A percentile compares a stretch with the other conserved stretches of the same genome.
phyloP scores from a whole-genome alignment of 2,888 invertebrate genomes.

The Eledone cirrhosa region DNA sequence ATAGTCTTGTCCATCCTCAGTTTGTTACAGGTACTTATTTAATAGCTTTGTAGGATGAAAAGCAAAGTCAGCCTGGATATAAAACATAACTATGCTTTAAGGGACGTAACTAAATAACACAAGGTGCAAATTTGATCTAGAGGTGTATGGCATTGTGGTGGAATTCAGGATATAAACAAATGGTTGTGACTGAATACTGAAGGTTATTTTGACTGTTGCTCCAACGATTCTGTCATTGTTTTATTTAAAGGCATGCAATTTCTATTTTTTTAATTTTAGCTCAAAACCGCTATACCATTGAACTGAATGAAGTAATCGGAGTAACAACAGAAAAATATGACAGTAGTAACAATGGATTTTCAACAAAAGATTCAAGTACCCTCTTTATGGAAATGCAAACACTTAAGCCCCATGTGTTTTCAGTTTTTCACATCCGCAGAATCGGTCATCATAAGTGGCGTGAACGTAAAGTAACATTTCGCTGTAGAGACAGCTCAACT shows the following conservation, averaged over 20 bases:
- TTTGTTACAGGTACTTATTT: too few relatives aligned
- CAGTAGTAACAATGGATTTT: constrained; percentile 3
- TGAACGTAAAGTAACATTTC: constrained; percentile 53
- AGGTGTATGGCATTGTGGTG: background rate
- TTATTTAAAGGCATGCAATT: too few relatives aligned
- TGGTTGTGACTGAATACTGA: background rate
- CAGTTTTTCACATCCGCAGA: constrained; percentile 51
- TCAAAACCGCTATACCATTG: constrained; percentile 25
- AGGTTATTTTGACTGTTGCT: background rate
- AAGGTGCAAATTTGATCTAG: background rate
- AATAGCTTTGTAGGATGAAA: too few relatives aligned
- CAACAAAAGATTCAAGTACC: constrained; percentile 26
- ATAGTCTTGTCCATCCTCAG: too few relatives aligned
- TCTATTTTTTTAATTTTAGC: constrained; percentile 18
- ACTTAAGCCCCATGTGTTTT: constrained; percentile 50
- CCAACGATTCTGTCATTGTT: too few relatives aligned
- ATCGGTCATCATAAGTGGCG: constrained; percentile 58
- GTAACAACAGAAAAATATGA: constrained; percentile 28
- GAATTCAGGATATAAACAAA: background rate
- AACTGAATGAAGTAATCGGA: constrained; percentile 27
- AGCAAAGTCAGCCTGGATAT: too few relatives aligned
- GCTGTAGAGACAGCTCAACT: constrained; percentile 59
- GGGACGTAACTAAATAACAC: too few relatives aligned
- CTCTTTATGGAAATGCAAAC: constrained; percentile 53
- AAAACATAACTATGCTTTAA: too few relatives aligned